A percentile compares a stretch with the other conserved stretches of the same genome.
Evolutionary conservation across 2,797 vertebrate genomes (phyloP).

Genomic region (Spondyliosoma cantharus): DNA sequence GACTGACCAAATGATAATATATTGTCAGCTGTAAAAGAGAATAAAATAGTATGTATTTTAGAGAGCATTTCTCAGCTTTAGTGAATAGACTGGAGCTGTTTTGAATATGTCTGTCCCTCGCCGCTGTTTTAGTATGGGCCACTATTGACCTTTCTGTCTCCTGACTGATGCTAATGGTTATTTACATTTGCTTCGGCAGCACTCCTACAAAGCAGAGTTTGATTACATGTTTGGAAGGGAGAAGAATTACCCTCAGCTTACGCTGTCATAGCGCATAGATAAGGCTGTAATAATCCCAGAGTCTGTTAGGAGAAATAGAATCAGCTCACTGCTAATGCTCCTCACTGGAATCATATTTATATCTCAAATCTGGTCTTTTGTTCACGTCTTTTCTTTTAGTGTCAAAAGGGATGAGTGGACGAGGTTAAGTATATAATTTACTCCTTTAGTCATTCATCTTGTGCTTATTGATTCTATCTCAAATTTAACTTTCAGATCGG

Average conservation of each 20-base stretch:
- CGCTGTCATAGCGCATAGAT: conserved; percentile 52
- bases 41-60: not conserved
- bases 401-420: conserved; percentile 57
- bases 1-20: not conserved
- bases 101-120: not conserved
- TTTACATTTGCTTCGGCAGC: conserved; percentile 64
- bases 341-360: conserved; percentile 63
- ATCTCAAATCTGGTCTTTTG: conserved; percentile 56
- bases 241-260: conserved; percentile 45
- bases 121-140: not conserved
- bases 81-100: not conserved
- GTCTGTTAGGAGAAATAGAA: conserved; percentile 61
- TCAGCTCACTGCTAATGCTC: conserved; percentile 35
- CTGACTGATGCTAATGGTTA: conserved; percentile 57
- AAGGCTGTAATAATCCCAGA: conserved; percentile 55
- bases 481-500: conserved; percentile 79
- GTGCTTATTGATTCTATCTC: conserved; percentile 79
- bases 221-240: conserved; percentile 66
- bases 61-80: not conserved
- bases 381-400: conserved; percentile 38
- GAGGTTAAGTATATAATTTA: conserved; percentile 79
- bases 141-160: conserved; percentile 32
- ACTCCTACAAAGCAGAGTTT: conserved; percentile 37
- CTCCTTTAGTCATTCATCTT: conserved; percentile 69
- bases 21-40: not conserved